Evolutionary conservation across 1,140 invertebrate genomes (phyloP).

Genomic region (Drosophila murphyi): DNA sequence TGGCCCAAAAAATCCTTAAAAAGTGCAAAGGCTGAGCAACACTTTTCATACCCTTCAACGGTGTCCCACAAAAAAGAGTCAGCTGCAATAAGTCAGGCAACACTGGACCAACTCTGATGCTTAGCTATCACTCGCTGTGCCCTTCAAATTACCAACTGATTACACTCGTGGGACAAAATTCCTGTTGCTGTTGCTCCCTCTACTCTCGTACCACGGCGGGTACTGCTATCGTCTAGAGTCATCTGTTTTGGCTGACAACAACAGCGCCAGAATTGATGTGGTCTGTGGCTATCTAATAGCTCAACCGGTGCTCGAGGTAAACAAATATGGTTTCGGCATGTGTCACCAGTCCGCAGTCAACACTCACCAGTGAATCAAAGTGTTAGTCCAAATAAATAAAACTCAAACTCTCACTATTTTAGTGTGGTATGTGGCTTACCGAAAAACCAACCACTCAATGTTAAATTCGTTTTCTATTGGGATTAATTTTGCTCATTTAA

Average conservation of each 20-base stretch:
- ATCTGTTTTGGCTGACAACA: constrained; percentile 62
- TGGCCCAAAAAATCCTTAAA: constrained; percentile 27
- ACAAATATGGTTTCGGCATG: constrained; percentile 12
- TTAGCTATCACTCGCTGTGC: constrained; percentile 55
- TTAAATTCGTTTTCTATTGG: background rate
- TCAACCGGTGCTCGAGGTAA: constrained; percentile 27
- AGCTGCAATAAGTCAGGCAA: constrained; percentile 71
- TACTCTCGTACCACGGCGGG: too few relatives aligned
- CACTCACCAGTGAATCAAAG: constrained; percentile 23
- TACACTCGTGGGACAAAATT: constrained; percentile 69
- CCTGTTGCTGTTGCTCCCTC: background rate
- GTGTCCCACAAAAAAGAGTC: constrained; percentile 47
- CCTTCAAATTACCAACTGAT: constrained; percentile 79
- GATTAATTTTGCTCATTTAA: background rate
- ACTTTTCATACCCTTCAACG: too few relatives aligned
- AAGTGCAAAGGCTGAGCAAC: constrained; percentile 29
- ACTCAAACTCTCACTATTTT: background rate
- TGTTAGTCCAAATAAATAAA: constrained; percentile 14
- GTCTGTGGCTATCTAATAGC: constrained; percentile 60
- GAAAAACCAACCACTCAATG: background rate
- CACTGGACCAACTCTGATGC: constrained; percentile 61
- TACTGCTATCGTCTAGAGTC: constrained; percentile 37
- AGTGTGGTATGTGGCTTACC: background rate
- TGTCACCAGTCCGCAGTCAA: constrained; percentile 16
- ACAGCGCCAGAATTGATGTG: constrained; percentile 58